Evolutionary conservation across 2,113 vertebrate genomes (phyloP).

Genomic region (Campylomormyrus tamandua): DNA sequence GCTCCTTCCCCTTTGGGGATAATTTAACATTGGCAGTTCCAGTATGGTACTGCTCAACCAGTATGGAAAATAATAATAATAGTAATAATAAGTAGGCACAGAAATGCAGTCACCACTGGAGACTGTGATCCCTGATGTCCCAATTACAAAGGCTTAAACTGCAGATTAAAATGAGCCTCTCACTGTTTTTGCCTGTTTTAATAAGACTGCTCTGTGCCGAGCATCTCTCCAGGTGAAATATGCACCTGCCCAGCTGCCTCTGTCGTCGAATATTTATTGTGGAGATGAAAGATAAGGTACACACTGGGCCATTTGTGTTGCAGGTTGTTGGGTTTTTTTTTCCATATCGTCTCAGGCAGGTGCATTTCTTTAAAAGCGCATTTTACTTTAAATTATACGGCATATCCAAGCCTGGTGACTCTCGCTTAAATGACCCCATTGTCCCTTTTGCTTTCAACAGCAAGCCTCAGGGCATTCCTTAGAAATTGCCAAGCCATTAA

Average conservation of each 20-base stretch:
- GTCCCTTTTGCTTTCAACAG: conserved; percentile 32
- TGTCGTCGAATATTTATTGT: conserved; percentile 28
- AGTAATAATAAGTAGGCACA: conserved; percentile 2
- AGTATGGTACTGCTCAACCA: neutral
- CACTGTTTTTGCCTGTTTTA: conserved; percentile 42
- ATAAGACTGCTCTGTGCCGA: conserved; percentile 31
- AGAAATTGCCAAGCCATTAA: conserved; percentile 42
- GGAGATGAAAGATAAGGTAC: conserved; percentile 28
- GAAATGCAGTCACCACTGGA: neutral
- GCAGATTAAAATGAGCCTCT: conserved; percentile 60
- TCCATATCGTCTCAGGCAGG: neutral
- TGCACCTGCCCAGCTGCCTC: conserved; percentile 25
- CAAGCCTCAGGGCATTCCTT: conserved; percentile 41
- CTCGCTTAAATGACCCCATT: conserved; percentile 8
- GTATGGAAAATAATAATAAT: neutral
- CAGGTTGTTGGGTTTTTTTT: neutral
- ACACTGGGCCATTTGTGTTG: conserved; percentile 12
- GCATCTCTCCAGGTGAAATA: conserved; percentile 45
- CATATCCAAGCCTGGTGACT: neutral
- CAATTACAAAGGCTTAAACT: conserved; percentile 67
- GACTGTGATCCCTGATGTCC: conserved; percentile 27
- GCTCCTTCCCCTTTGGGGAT: neutral
- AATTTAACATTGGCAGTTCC: no score
- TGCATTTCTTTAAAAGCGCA: conserved; percentile 9
- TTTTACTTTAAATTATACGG: conserved; percentile 7